Evolutionary conservation across 2,888 invertebrate species (phyloP).

Genomic region (Loripinus fragilis): DNA sequence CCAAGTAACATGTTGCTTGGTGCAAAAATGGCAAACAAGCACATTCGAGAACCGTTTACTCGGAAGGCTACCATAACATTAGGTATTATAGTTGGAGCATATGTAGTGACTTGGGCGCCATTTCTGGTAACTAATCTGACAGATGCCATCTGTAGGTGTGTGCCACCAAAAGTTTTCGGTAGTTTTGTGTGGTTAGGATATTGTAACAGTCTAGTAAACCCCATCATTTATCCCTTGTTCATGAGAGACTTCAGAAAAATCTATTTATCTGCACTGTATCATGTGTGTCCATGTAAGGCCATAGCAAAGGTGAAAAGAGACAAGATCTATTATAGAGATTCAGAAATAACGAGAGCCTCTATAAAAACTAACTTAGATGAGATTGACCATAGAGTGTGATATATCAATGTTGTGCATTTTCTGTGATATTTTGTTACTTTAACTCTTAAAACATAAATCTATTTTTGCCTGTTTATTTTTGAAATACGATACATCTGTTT

Average conservation of each 20-base stretch:
- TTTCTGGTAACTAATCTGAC: constrained; percentile 71
- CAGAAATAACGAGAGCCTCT: constrained; percentile 8
- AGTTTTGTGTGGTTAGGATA: constrained; percentile 77
- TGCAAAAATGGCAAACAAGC: constrained; percentile 68
- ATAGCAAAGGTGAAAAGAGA: constrained; percentile 35
- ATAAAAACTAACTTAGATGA: constrained; percentile 11
- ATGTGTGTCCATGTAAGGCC: constrained; percentile 63
- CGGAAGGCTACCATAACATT: constrained; percentile 76
- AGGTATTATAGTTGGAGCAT: constrained; percentile 77
- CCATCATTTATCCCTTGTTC: constrained; percentile 77
- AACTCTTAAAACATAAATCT: not conserved
- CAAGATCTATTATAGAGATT: constrained; percentile 39
- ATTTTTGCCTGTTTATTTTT: too few species aligned
- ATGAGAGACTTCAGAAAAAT: constrained; percentile 78
- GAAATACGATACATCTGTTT: too few species aligned
- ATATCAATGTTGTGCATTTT: not conserved
- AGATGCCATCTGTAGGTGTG: constrained; percentile 70
- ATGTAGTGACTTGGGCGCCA: constrained; percentile 77
- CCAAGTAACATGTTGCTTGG: constrained; percentile 74
- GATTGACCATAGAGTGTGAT: constrained; percentile 9
- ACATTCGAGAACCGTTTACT: constrained; percentile 75
- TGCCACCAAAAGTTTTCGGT: constrained; percentile 68
- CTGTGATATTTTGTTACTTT: constrained; percentile 9
- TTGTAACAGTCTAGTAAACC: constrained; percentile 76
- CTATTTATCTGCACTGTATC: constrained; percentile 60